Evolutionary conservation across 2,113 vertebrate genomes (phyloP).

Genomic region (Neoarius graeffei): DNA sequence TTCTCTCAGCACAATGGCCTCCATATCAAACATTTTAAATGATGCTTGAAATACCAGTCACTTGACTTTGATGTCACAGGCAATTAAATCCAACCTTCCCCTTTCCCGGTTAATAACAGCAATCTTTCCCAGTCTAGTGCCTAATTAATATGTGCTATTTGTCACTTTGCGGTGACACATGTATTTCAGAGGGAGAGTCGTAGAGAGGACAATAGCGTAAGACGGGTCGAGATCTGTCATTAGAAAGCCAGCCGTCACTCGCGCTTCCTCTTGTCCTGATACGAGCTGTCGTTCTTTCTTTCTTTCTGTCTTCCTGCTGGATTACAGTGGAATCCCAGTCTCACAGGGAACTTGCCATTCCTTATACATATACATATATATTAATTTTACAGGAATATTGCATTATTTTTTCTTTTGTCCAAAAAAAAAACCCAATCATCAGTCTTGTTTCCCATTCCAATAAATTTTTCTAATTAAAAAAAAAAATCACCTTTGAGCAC

Average conservation of each 20-base stretch:
- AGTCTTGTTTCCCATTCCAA: background rate
- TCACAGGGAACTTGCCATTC: background rate
- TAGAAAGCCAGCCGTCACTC: conserved; percentile 61
- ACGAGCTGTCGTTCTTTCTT: conserved; percentile 16
- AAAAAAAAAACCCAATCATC: background rate
- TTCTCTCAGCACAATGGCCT: conserved; percentile 98
- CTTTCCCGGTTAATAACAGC: conserved; percentile 99
- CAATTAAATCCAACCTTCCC: conserved; percentile 99
- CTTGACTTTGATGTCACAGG: conserved; percentile 99
- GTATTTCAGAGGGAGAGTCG: conserved; percentile 87
- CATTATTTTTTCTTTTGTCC: background rate
- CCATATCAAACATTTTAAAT: conserved; percentile 99
- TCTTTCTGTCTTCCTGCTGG: conserved; percentile 45
- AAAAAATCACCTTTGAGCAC: conserved; percentile 9
- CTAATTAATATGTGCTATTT: conserved; percentile 99
- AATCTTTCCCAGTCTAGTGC: conserved; percentile 97
- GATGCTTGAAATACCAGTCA: conserved; percentile 99
- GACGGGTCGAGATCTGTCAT: conserved; percentile 66
- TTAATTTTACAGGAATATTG: background rate
- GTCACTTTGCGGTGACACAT: conserved; percentile 98
- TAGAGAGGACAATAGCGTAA: conserved; percentile 71
- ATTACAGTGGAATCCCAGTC: conserved; percentile 42
- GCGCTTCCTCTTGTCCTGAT: conserved; percentile 40
- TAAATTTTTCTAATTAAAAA: background rate
- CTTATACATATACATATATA: background rate